Evolutionary conservation across 1,140 invertebrate genomes (phyloP).

Genomic region (Psix sp.): DNA sequence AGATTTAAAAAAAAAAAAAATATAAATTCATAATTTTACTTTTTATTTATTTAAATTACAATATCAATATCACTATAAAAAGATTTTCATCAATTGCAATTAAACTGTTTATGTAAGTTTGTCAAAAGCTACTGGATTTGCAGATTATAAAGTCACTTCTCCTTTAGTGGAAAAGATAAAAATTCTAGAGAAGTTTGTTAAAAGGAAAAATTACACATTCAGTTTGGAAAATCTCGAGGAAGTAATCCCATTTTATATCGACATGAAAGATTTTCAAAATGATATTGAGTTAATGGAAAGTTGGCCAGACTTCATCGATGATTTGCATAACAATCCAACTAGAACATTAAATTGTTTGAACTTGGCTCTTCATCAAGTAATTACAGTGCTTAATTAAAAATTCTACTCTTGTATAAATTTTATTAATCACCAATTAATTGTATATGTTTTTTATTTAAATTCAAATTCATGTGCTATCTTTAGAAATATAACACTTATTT

Average conservation of each 20-base stretch:
- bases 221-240: constrained; percentile 80
- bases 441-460: neutral
- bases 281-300: constrained; percentile 79
- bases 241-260: constrained; percentile 80
- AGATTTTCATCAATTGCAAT: too few relatives aligned
- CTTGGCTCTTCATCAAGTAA: constrained; percentile 85
- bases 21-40: too few relatives aligned
- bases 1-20: too few relatives aligned
- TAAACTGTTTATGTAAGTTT: too few relatives aligned
- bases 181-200: constrained; percentile 78
- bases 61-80: too few relatives aligned
- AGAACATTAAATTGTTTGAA: constrained; percentile 82
- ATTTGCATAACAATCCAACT: constrained; percentile 82
- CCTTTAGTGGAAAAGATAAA: constrained; percentile 76
- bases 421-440: too few relatives aligned
- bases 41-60: too few relatives aligned
- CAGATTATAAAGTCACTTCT: constrained; percentile 77
- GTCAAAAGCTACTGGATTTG: too few relatives aligned
- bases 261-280: constrained; percentile 80
- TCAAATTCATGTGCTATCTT: constrained; percentile 16
- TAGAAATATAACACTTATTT: constrained; percentile 11
- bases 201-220: constrained; percentile 73
- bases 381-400: neutral
- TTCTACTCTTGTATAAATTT: too few relatives aligned
- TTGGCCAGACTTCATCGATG: constrained; percentile 81